Percentiles rank a stretch among this genome's conserved stretches.
These are phyloP conservation scores for Trachurus trachurus DNA, from an alignment of 2,797 vertebrate genomes.

Conservation along the genomic window DNA sequence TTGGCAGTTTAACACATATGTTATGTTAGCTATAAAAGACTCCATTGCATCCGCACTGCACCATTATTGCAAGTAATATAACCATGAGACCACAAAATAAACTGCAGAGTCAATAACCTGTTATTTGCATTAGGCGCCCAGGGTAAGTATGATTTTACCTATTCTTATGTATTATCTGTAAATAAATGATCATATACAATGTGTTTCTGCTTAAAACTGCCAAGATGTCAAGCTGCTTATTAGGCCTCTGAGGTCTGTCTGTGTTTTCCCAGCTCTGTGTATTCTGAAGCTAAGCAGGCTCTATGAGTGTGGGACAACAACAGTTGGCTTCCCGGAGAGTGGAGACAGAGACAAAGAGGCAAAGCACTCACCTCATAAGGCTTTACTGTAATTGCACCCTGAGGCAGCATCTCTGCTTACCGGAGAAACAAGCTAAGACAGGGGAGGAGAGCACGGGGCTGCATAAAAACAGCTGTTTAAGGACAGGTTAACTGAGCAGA, in stretches of 20 bases:
- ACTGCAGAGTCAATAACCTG: constrained; percentile 15
- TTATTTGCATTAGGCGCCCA: constrained; percentile 17
- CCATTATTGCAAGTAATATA: constrained; percentile 37
- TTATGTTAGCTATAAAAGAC: constrained; percentile 54
- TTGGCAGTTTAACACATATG: constrained; percentile 43
- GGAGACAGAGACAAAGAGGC: constrained; percentile 61
- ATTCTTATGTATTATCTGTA: not conserved
- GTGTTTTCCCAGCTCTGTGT: constrained; percentile 45
- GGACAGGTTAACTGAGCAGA: constrained; percentile 37
- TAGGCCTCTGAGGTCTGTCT: constrained; percentile 28
- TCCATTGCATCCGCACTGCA: constrained; percentile 24
- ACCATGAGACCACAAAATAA: constrained; percentile 18
- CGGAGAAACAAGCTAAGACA: constrained; percentile 18
- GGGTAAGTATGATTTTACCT: constrained; percentile 17
- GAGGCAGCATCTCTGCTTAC: constrained; percentile 45
- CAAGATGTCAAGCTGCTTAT: constrained; percentile 28
- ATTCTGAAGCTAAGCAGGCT: constrained; percentile 66
- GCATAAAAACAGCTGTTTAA: constrained; percentile 52
- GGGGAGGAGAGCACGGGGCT: not conserved
- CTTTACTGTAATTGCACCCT: constrained; percentile 68
- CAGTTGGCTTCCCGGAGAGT: constrained; percentile 56
- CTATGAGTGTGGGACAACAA: constrained; percentile 48
- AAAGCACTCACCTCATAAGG: constrained; percentile 64
- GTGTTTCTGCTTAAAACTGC: constrained; percentile 11
- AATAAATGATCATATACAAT: constrained; percentile 17